Percentiles rank a stretch among this genome's conserved stretches.
These are phyloP conservation scores for Nycticryphes semicollaris DNA, from an alignment of 2,113 vertebrate species.

Conservation along the genomic window DNA sequence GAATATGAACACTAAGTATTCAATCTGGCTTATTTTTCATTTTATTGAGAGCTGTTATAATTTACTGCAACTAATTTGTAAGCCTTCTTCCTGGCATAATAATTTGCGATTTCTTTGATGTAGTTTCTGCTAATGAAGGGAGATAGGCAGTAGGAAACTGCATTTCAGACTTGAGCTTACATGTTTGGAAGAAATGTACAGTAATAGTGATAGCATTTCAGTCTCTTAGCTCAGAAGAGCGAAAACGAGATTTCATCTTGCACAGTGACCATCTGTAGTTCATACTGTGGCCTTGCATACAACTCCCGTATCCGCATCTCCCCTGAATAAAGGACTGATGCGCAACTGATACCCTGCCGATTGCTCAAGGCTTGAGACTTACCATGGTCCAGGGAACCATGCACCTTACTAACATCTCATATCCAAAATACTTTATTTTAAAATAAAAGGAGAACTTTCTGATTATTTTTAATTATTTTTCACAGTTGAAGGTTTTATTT, in stretches of 20 bases:
- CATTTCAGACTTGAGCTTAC: neutral
- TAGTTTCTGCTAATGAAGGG: neutral
- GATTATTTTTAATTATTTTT: neutral
- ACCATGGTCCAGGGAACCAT: rapidly evolving
- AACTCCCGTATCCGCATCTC: neutral
- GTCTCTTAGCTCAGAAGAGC: neutral
- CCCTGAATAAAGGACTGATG: neutral
- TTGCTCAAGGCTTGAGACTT: neutral
- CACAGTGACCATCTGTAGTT: neutral
- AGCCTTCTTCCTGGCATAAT: neutral
- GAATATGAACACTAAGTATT: neutral
- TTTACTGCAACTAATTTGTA: neutral
- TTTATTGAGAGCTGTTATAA: neutral
- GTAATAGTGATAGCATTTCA: neutral
- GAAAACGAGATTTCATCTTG: neutral
- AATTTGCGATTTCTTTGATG: neutral
- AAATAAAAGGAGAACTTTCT: neutral
- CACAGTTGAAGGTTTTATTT: neutral
- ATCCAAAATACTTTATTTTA: neutral
- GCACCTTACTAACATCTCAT: neutral
- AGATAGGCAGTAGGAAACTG: neutral
- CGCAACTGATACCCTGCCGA: neutral
- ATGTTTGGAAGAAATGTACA: neutral
- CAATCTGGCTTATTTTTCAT: neutral
- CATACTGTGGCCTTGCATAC: neutral